These are phyloP conservation scores for Trissonchulus sp. DNA, from an alignment of 2,888 invertebrate genomes.

Conservation along the genomic window DNA sequence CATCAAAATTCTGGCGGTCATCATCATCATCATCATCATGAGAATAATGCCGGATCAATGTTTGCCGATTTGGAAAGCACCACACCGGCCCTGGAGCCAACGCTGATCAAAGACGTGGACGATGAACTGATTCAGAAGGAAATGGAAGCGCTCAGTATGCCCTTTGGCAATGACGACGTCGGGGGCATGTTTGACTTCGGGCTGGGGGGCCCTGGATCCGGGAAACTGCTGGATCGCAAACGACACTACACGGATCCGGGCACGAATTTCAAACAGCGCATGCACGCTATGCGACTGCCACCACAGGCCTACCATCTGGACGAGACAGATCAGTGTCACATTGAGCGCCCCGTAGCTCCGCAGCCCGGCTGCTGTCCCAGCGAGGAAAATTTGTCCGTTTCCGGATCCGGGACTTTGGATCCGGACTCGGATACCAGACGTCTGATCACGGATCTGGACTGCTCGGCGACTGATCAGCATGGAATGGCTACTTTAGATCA, in stretches of 20 bases:
- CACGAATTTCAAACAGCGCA: neutral
- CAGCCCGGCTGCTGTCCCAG: neutral
- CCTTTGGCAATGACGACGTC: neutral
- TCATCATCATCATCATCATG: neutral
- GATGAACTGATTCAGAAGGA: slow-evolving; percentile 32
- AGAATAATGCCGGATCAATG: neutral
- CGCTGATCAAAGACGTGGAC: slow-evolving; percentile 19
- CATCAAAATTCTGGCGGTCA: neutral
- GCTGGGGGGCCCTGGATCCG: neutral
- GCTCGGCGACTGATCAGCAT: neutral
- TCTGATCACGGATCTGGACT: no score
- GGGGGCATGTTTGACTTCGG: neutral
- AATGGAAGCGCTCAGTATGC: slow-evolving; percentile 18
- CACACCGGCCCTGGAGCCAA: slow-evolving; percentile 6
- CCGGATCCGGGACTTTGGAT: neutral
- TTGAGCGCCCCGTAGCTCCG: neutral
- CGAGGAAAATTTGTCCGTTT: neutral
- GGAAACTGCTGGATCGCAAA: neutral
- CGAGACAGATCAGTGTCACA: no score
- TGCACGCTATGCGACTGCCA: neutral
- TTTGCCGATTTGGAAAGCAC: neutral
- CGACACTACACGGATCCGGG: slow-evolving; percentile 27
- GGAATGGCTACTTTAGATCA: no score
- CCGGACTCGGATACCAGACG: neutral
- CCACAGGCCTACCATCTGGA: no score